Conservation (phyloP, 2,113 vertebrate genomes). For the Henicopernis longicauda region DNA sequence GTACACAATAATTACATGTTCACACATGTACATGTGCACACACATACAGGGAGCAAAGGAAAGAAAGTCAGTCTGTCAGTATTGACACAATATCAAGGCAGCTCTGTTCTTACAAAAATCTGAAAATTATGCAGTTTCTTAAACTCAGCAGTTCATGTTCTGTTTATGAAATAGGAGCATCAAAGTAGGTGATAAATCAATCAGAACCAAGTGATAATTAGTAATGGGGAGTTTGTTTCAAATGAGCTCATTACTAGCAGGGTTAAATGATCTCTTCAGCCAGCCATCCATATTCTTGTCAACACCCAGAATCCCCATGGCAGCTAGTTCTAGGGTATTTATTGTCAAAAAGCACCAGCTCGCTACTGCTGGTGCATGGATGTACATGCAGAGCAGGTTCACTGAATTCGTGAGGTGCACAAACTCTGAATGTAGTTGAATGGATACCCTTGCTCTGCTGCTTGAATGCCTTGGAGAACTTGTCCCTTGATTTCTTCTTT, state of each 20-base stretch:
- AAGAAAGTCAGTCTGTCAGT: not conserved
- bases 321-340: not conserved
- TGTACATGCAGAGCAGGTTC: not conserved
- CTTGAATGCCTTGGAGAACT: not conserved
- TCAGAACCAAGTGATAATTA: slow-evolving; percentile 57
- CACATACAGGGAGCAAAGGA: not conserved
- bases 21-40: not conserved
- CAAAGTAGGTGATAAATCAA: slow-evolving; percentile 31
- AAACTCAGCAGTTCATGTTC: not conserved
- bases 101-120: not conserved
- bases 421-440: not conserved
- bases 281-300: not conserved
- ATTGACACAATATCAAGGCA: not conserved
- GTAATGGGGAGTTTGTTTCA: slow-evolving; percentile 22
- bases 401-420: not conserved
- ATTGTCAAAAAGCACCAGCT: not conserved
- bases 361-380: not conserved
- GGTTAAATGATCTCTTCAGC: slow-evolving; percentile 51
- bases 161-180: slow-evolving; percentile 36
- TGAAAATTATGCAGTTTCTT: not conserved
- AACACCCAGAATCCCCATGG: not conserved
- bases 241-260: slow-evolving; percentile 27
- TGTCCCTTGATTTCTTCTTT: not conserved
- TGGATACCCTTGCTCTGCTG: not conserved
- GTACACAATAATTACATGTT: not conserved